Evolutionary conservation across 2,797 vertebrate genomes (phyloP).

Genomic region (Phylloscopus collybita): DNA sequence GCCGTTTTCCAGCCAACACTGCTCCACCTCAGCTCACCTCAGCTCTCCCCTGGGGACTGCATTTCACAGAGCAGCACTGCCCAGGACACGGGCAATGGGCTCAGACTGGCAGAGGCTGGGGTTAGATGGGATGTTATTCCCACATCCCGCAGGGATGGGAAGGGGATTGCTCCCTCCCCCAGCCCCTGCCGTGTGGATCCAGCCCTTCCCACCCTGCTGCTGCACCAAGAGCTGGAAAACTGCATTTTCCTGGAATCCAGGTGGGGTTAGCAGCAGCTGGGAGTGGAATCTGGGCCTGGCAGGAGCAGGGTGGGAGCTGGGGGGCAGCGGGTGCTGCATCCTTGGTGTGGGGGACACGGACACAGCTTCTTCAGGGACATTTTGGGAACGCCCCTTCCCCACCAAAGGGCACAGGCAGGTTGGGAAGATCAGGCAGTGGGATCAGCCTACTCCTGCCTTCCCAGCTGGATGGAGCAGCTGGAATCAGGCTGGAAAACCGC

Average conservation of each 20-base stretch:
- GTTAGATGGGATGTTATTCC: neutral
- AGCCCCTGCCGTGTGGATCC: accelerated
- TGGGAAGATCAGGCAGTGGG: neutral
- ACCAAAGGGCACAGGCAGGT: neutral
- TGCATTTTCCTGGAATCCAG: neutral
- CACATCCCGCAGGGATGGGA: accelerated
- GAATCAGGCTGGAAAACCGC: neutral
- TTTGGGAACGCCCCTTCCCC: neutral
- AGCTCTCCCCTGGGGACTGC: neutral
- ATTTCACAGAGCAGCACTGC: accelerated
- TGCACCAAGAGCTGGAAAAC: neutral
- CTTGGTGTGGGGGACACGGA: accelerated
- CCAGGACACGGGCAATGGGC: neutral
- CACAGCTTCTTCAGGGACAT: accelerated
- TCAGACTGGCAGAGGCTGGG: neutral
- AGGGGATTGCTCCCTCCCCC: neutral
- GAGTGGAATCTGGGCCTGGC: neutral
- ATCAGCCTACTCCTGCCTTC: neutral
- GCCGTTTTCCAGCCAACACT: accelerated
- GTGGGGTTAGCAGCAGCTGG: neutral
- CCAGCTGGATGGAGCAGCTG: neutral
- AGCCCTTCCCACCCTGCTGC: neutral
- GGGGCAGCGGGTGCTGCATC: neutral
- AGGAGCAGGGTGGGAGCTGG: neutral
- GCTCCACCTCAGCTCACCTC: neutral